phyloP scores from a whole-genome alignment of 2,797 vertebrate genomes.

The Notoglanidium macrostoma region DNA sequence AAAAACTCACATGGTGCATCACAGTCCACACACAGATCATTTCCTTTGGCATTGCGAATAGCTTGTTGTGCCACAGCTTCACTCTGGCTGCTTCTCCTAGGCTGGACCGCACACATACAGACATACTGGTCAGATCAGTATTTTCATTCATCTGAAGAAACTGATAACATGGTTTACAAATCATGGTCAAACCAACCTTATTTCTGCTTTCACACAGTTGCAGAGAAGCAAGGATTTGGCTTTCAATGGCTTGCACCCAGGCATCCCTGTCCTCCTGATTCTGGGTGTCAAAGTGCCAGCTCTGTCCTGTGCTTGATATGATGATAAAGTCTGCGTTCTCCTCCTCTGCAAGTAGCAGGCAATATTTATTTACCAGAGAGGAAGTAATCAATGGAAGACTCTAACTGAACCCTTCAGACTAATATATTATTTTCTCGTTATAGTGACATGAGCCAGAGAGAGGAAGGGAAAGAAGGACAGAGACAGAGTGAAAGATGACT shows the following conservation, averaged over 20 bases:
- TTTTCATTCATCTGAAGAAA: slow-evolving; percentile 4
- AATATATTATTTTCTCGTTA: slow-evolving; percentile 48
- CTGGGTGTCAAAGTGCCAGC: slow-evolving; percentile 94
- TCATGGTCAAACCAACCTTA: slow-evolving; percentile 75
- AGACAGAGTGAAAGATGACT: slow-evolving; percentile 37
- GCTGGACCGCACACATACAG: slow-evolving; percentile 67
- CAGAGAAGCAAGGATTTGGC: slow-evolving; percentile 94
- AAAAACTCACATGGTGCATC: slow-evolving; percentile 84
- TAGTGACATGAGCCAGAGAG: slow-evolving; percentile 40
- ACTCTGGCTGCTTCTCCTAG: slow-evolving; percentile 90
- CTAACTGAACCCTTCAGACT: slow-evolving; percentile 16
- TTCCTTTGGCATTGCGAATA: slow-evolving; percentile 91
- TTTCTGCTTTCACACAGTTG: slow-evolving; percentile 95
- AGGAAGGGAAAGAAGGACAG: slow-evolving; percentile 21
- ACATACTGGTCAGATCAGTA: slow-evolving; percentile 7
- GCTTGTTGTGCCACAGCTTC: slow-evolving; percentile 94
- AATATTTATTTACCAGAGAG: slow-evolving; percentile 37
- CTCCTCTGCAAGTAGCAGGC: slow-evolving; percentile 75
- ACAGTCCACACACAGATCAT: slow-evolving; percentile 91
- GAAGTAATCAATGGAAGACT: slow-evolving; percentile 45
- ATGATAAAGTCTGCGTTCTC: slow-evolving; percentile 96
- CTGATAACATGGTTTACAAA: background rate
- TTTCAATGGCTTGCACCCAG: slow-evolving; percentile 95
- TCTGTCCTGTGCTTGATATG: slow-evolving; percentile 93
- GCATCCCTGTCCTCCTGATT: slow-evolving; percentile 92